Evolutionary conservation across 2,888 invertebrate species (phyloP).

Genomic region (Ochlodes sylvanus): DNA sequence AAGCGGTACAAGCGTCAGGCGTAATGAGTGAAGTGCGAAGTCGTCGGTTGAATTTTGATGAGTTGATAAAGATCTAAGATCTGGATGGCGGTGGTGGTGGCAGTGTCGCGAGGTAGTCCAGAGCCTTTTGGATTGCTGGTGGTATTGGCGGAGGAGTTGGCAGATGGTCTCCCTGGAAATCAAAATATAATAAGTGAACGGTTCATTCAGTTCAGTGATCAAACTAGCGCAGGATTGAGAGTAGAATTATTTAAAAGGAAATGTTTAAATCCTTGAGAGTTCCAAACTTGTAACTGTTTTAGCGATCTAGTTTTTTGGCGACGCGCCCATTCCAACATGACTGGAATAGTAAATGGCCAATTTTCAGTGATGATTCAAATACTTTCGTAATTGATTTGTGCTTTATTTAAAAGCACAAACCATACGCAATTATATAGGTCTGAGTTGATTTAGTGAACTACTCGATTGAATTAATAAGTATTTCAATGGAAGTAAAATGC

Average conservation of each 20-base stretch:
- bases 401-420: no score
- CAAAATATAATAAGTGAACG: neutral
- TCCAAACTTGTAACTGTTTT: no score
- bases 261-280: neutral
- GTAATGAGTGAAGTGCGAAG: conserved; percentile 39
- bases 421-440: no score
- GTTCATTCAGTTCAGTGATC: neutral
- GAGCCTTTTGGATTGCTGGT: conserved; percentile 89
- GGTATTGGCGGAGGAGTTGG: conserved; percentile 92
- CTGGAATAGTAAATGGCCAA: no score
- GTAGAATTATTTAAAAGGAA: neutral
- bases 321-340: no score
- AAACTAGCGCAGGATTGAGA: neutral
- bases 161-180: conserved; percentile 87
- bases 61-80: conserved; percentile 51
- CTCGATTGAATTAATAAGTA: no score
- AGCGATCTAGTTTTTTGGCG: no score
- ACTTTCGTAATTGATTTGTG: no score
- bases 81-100: conserved; percentile 80
- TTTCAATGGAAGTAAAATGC: no score
- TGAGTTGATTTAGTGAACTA: no score
- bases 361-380: no score
- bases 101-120: conserved; percentile 88
- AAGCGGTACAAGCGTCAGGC: conserved; percentile 58
- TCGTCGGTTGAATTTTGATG: conserved; percentile 30